phyloP scores from a whole-genome alignment of 2,888 invertebrate species.

The Eilema depressum region DNA sequence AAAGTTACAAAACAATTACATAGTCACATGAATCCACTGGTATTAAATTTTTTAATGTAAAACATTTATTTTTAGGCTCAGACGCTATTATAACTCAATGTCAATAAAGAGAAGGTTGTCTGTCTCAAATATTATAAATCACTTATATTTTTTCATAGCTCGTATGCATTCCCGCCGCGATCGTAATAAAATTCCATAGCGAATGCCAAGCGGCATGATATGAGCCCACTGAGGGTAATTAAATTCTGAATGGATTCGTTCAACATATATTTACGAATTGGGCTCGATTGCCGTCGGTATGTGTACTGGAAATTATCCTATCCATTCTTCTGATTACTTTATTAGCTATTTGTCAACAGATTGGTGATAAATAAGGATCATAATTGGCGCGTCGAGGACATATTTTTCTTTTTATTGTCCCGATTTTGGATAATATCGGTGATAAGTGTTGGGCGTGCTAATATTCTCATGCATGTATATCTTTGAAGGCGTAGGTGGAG shows the following conservation, averaged over 20 bases:
- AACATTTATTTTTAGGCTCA: not conserved
- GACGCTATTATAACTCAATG: not conserved
- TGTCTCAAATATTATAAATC: conserved; percentile 34
- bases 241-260: conserved; percentile 57
- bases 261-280: conserved; percentile 43
- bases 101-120: not conserved
- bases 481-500: not conserved
- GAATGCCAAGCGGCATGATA: conserved; percentile 48
- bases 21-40: not conserved
- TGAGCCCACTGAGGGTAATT: conserved; percentile 57
- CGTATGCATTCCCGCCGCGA: conserved; percentile 34
- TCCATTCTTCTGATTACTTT: conserved; percentile 17
- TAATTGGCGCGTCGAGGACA: not conserved
- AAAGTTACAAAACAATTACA: not conserved
- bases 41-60: not conserved
- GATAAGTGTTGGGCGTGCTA: not conserved
- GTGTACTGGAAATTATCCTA: conserved; percentile 27
- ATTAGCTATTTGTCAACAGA: conserved; percentile 26
- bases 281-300: conserved; percentile 42
- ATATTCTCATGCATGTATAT: not conserved
- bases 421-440: not conserved
- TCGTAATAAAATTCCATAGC: conserved; percentile 58
- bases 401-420: not conserved
- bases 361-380: not conserved
- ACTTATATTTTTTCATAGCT: conserved; percentile 34